A percentile compares a stretch with the other conserved stretches of the same genome.
phyloP scores from a whole-genome alignment of 2,113 vertebrate genomes.

The Hemibagrus wyckioides region DNA sequence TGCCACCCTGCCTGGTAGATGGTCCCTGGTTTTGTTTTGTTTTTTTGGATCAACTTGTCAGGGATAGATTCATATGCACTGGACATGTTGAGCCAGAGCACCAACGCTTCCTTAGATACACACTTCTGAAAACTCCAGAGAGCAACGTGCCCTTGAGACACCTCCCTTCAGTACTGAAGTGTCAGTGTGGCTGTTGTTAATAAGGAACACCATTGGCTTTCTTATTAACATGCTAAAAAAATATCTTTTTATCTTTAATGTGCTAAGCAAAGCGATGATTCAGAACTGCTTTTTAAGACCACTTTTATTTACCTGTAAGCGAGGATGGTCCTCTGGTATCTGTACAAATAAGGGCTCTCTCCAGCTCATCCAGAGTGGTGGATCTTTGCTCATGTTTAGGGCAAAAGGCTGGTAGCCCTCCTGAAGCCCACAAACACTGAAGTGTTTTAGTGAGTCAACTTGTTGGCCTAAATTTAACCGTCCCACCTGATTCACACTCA shows the following conservation, averaged over 20 bases:
- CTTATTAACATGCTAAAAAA: neutral
- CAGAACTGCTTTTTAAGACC: neutral
- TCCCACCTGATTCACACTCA: constrained; percentile 87
- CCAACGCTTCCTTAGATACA: neutral
- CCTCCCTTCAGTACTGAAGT: neutral
- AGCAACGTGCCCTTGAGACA: neutral
- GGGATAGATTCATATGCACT: neutral
- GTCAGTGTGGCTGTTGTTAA: neutral
- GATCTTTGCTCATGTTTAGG: constrained; percentile 86
- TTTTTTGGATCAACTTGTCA: neutral
- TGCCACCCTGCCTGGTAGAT: neutral
- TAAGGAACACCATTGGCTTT: neutral
- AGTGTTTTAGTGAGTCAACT: constrained; percentile 84
- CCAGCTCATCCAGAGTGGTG: constrained; percentile 92
- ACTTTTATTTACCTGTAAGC: constrained; percentile 76
- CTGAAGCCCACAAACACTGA: constrained; percentile 87
- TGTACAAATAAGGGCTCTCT: constrained; percentile 86
- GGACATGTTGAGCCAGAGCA: neutral
- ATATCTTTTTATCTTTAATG: neutral
- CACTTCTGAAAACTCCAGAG: neutral
- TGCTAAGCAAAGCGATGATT: neutral
- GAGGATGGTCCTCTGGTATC: constrained; percentile 80
- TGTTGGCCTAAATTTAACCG: constrained; percentile 89
- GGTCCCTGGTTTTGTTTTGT: neutral
- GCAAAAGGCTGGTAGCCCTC: constrained; percentile 93